Conservation (phyloP, 2,797 vertebrate genomes). For the Myotis pilosus region DNA sequence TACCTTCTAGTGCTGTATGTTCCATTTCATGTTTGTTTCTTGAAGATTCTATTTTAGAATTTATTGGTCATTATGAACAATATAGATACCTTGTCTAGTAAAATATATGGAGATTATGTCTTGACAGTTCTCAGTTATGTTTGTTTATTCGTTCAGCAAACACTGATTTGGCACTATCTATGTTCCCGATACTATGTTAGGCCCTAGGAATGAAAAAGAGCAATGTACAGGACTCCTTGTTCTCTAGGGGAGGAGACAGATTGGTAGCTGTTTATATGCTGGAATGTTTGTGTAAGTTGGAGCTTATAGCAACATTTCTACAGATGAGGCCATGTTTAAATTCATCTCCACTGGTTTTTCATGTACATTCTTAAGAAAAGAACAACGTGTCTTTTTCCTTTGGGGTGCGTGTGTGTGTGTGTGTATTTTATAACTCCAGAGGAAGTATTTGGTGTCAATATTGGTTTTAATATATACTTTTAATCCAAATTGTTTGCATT, state of each 20-base stretch:
- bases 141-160: slow-evolving; percentile 35
- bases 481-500: background rate
- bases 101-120: slow-evolving; percentile 16
- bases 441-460: background rate
- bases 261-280: background rate
- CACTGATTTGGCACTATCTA: background rate
- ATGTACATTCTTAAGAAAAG: slow-evolving; percentile 26
- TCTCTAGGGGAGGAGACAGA: background rate
- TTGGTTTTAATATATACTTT: background rate
- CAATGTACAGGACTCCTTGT: background rate
- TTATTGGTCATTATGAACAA: slow-evolving; percentile 22
- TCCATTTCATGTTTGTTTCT: slow-evolving; percentile 33
- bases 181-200: background rate
- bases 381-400: slow-evolving; percentile 6
- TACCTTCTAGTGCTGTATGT: background rate
- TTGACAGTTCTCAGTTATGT: background rate
- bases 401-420: background rate
- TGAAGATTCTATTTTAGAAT: slow-evolving; percentile 13
- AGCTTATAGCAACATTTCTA: background rate
- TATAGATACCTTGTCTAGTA: background rate
- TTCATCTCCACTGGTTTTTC: background rate
- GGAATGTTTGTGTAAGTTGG: background rate
- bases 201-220: background rate
- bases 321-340: background rate
- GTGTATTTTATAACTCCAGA: slow-evolving; percentile 2